Evolutionary conservation across 2,113 vertebrate genomes (phyloP).

Genomic region (Rhegmatorhina hoffmannsi): DNA sequence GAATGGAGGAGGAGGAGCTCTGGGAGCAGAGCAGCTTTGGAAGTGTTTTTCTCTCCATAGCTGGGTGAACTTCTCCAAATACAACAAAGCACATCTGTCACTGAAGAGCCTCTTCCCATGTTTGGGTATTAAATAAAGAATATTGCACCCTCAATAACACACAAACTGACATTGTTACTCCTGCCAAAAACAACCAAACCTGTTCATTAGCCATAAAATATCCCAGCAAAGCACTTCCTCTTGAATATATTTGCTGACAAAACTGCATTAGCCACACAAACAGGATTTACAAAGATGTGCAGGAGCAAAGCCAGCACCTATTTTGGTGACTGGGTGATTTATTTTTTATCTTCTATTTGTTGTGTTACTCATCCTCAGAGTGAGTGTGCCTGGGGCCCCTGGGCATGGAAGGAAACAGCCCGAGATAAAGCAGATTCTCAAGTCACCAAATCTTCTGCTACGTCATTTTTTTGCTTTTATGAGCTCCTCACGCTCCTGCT

Average conservation of each 20-base stretch:
- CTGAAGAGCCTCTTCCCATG: background rate
- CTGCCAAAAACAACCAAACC: background rate
- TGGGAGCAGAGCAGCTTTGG: background rate
- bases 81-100: background rate
- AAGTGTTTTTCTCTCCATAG: rapidly evolving
- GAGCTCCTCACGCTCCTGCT: background rate
- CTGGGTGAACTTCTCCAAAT: background rate
- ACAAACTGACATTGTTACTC: background rate
- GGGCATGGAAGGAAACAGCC: background rate
- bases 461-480: background rate
- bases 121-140: background rate
- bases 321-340: background rate
- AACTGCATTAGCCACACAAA: background rate
- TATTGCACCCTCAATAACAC: background rate
- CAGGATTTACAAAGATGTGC: background rate
- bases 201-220: conserved; percentile 11
- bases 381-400: background rate
- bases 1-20: background rate
- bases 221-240: background rate
- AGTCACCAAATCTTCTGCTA: background rate
- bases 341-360: background rate
- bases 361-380: background rate
- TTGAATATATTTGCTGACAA: background rate
- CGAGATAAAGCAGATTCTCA: background rate
- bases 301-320: background rate